phyloP scores from a whole-genome alignment of 1,140 invertebrate genomes.

The Cyrtorhinus lividipennis region DNA sequence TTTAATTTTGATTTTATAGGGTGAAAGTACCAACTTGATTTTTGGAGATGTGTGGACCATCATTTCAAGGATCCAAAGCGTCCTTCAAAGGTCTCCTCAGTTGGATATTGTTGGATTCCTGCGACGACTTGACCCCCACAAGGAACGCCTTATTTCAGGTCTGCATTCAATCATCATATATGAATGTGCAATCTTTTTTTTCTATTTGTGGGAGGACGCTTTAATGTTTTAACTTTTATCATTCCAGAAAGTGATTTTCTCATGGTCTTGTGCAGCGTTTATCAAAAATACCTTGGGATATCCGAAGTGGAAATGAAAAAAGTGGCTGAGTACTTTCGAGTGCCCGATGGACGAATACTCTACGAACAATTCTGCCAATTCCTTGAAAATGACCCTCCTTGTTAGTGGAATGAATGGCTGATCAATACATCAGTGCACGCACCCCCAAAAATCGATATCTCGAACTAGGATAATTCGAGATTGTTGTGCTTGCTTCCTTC shows the following conservation, averaged over 20 bases:
- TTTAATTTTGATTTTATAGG: too few species aligned
- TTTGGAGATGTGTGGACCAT: slow-evolving; percentile 3
- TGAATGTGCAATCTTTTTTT: too few species aligned
- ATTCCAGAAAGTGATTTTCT: slow-evolving; percentile 38
- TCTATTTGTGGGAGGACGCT: too few species aligned
- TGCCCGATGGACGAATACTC: slow-evolving; percentile 51
- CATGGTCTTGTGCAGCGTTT: neutral
- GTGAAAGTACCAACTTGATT: neutral
- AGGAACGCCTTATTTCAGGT: neutral
- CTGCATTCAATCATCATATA: too few species aligned
- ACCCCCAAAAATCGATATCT: too few species aligned
- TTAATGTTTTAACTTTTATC: too few species aligned
- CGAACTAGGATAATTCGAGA: too few species aligned
- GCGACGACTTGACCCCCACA: neutral
- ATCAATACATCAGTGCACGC: too few species aligned
- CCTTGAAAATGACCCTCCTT: slow-evolving; percentile 35
- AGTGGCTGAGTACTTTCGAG: slow-evolving; percentile 53
- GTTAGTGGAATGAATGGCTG: neutral
- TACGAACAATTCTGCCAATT: slow-evolving; percentile 55
- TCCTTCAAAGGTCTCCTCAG: neutral
- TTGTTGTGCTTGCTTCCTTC: too few species aligned
- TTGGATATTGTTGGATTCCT: neutral
- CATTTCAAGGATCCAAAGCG: neutral
- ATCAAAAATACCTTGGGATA: slow-evolving; percentile 31
- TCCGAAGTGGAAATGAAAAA: slow-evolving; percentile 50